Percentiles rank a stretch among this genome's conserved stretches.
Evolutionary conservation across 2,113 vertebrate genomes (phyloP).

Genomic region (Pan troglodytes): NHGRI_mPanTro3-v2.1_pri NC_072410.2:72432001-72432500

Average conservation of each 20-base stretch:
- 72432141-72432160: slow-evolving; percentile 81
- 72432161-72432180: slow-evolving; percentile 78
- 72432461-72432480: neutral
- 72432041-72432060: slow-evolving; percentile 84
- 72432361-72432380: neutral
- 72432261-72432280: slow-evolving; percentile 58
- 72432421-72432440: neutral
- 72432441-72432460: neutral
- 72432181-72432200: slow-evolving; percentile 74
- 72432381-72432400: neutral
- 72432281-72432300: neutral
- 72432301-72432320: neutral
- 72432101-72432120: slow-evolving; percentile 81
- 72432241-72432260: slow-evolving; percentile 77
- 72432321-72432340: slow-evolving; percentile 36
- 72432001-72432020: slow-evolving; percentile 83
- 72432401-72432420: neutral
- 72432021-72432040: slow-evolving; percentile 85
- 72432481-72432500: neutral
- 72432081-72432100: slow-evolving; percentile 83
- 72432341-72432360: neutral
- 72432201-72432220: slow-evolving; percentile 77
- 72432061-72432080: slow-evolving; percentile 90
- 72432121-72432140: slow-evolving; percentile 82
- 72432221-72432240: slow-evolving; percentile 69